A percentile compares a stretch with the other conserved stretches of the same genome.
Evolutionary conservation across 2,113 vertebrate genomes (phyloP).

Genomic region (Zonotrichia leucophrys): DNA sequence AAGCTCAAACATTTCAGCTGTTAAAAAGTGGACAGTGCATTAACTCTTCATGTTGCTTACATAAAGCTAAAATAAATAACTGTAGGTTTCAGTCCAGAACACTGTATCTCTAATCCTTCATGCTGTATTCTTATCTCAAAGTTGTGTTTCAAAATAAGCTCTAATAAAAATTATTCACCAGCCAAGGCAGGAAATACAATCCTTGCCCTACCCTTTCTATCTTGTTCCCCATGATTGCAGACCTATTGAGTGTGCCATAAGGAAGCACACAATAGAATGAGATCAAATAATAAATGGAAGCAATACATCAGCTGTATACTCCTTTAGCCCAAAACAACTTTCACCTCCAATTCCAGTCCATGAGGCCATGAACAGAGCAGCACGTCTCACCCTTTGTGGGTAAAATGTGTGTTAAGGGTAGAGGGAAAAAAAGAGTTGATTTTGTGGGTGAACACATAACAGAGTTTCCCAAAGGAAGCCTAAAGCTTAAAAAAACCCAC

Average conservation of each 20-base stretch:
- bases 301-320: slow-evolving; percentile 51
- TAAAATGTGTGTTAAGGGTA: background rate
- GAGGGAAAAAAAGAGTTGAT: background rate
- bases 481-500: background rate
- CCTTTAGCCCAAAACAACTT: slow-evolving; percentile 40
- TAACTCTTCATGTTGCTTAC: slow-evolving; percentile 35
- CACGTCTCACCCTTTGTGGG: background rate
- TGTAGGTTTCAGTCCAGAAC: background rate
- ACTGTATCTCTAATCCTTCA: background rate
- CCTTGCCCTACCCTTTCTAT: slow-evolving; percentile 63
- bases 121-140: slow-evolving; percentile 34
- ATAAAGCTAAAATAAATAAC: background rate
- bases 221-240: slow-evolving; percentile 50
- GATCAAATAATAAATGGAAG: slow-evolving; percentile 68
- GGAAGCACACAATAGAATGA: slow-evolving; percentile 48
- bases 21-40: slow-evolving; percentile 5
- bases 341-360: background rate
- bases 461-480: background rate
- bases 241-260: slow-evolving; percentile 44
- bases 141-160: slow-evolving; percentile 29
- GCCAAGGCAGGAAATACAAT: slow-evolving; percentile 64
- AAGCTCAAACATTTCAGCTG: background rate
- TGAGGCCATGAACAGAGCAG: background rate
- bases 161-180: slow-evolving; percentile 28
- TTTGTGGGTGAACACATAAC: background rate